phyloP scores from a whole-genome alignment of 2,797 vertebrate genomes.

The Carduelis carduelis region DNA sequence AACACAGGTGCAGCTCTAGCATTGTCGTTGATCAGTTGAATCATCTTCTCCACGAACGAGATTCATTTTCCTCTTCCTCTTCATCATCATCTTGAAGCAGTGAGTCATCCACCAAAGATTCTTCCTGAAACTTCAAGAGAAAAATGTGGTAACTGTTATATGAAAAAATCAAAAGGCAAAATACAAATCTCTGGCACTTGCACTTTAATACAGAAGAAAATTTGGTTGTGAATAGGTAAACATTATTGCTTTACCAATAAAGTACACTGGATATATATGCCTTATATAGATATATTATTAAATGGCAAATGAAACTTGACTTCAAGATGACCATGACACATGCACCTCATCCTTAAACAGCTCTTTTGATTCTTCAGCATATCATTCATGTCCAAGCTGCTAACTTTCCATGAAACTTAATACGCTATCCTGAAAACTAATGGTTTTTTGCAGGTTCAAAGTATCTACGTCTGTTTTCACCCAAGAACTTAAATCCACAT shows the following conservation, averaged over 20 bases:
- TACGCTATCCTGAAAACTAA: neutral
- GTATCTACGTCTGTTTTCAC: neutral
- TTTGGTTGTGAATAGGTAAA: neutral
- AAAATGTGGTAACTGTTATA: conserved; percentile 26
- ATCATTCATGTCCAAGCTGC: neutral
- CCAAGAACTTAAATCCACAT: neutral
- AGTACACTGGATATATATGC: neutral
- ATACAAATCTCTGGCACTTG: neutral
- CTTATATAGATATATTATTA: neutral
- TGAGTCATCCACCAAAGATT: conserved; percentile 90
- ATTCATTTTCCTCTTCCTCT: conserved; percentile 96
- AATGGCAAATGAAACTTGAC: neutral
- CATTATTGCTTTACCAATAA: neutral
- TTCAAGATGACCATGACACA: neutral
- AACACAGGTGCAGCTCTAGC: conserved; percentile 77
- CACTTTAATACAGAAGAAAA: neutral
- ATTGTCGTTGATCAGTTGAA: conserved; percentile 72
- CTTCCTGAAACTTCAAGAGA: conserved; percentile 88
- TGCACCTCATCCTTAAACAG: neutral
- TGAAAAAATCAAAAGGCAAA: conserved; percentile 18
- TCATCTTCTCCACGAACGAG: conserved; percentile 98
- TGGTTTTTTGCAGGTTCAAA: accelerated
- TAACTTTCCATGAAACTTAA: neutral
- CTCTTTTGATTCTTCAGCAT: neutral
- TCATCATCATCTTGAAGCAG: conserved; percentile 97